phyloP scores from a whole-genome alignment of 2,888 invertebrate genomes.

The Scaptomyza parva region DNA sequence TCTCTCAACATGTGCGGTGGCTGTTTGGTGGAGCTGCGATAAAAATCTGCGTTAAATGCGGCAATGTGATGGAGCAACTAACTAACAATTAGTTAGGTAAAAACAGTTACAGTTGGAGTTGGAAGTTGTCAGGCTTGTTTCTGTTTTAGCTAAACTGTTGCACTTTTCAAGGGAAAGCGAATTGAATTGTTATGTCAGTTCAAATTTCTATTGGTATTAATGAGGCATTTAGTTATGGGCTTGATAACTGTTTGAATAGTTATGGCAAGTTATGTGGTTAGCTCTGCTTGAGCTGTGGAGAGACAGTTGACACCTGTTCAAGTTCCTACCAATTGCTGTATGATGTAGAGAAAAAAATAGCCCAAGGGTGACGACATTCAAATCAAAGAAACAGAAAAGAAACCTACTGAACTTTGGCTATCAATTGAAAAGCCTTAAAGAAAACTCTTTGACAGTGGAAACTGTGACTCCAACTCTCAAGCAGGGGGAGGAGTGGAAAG shows the following conservation, averaged over 20 bases:
- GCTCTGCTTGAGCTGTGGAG: neutral
- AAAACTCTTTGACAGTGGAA: conserved; percentile 36
- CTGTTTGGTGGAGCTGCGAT: conserved; percentile 53
- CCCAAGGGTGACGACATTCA: conserved; percentile 11
- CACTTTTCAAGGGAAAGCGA: conserved; percentile 13
- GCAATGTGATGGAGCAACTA: conserved; percentile 80
- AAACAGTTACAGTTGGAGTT: conserved; percentile 29
- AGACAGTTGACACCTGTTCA: neutral
- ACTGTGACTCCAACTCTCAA: conserved; percentile 17
- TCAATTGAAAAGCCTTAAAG: conserved; percentile 8
- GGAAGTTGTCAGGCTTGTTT: conserved; percentile 45
- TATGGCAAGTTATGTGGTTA: conserved; percentile 32
- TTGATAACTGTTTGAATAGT: conserved; percentile 50
- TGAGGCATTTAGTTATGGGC: conserved; percentile 57
- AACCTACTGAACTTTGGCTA: neutral
- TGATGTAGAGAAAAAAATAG: conserved; percentile 4
- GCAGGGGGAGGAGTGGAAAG: conserved; percentile 4
- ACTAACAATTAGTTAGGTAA: conserved; percentile 75
- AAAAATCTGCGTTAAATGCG: conserved; percentile 78
- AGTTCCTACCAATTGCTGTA: neutral
- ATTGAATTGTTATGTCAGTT: conserved; percentile 20
- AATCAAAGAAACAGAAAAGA: conserved; percentile 10
- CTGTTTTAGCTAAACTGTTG: conserved; percentile 51
- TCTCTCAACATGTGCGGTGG: conserved; percentile 29
- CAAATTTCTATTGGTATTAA: conserved; percentile 15